Evolutionary conservation across 2,113 vertebrate species (phyloP), one percentile per base, ranked within the genome.

Genomic region (Nerophis lumbriciformis): DNA sequence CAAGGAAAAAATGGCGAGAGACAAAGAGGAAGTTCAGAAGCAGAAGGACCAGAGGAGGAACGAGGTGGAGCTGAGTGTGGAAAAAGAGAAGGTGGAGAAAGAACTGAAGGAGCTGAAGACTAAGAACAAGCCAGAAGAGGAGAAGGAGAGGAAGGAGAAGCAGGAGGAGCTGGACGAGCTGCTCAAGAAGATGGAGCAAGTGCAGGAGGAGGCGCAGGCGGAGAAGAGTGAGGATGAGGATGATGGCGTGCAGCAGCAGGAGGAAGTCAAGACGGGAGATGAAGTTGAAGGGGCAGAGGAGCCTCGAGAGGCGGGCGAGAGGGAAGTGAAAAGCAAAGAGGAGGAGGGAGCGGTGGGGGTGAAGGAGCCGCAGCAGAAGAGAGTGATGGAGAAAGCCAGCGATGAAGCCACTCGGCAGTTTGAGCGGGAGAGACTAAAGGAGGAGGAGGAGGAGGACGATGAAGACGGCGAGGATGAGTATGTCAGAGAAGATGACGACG

Each of bases 351-450:
- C 5, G 42, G 60, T 1, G 1, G 76, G 72, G 51, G 37, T 82
- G 76, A 87, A 80, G 69, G 77, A 81, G 60, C 78, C 80, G 0
- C 81, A 69, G 67, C 78, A 87, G 76, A 93, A 93, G 79, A 87
- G 80, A 15, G 83, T 90, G 86, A 89, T 91, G 65, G 92, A 93
- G 84, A 90, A 92, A 38, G 90, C 89, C 28, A 91, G 91, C 0
- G 89, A 93, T 0, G 87, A 94, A 61, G 89, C 92, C 66, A 92
- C 85, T 0, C 72, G 87, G 37, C 92, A 90, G 87, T 92, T 92
- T 60, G 85, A 92, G 69, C 73, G 51, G 76, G 90, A 84, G 75
- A 76, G 75, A 2, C 66, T 79, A 59, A 75, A 85, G 67, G 68
- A 71, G 0, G 85, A 76, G 6, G 71, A 82, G 1, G 16, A 75